phyloP scores from a whole-genome alignment of 2,113 vertebrate genomes.

The Tympanuchus pallidicinctus region DNA sequence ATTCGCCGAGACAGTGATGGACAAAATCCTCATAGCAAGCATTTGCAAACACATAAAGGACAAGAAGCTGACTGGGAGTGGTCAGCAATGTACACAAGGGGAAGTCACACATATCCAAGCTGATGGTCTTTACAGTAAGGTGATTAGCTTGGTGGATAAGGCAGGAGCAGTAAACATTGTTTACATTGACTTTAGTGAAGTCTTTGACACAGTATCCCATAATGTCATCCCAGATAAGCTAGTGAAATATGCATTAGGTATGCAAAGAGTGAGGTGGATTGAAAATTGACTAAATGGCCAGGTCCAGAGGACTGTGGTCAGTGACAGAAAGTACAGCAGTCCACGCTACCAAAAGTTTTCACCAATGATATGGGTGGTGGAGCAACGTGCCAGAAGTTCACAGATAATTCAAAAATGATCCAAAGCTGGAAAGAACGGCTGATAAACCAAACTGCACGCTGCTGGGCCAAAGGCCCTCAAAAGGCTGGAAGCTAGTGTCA shows the following conservation, averaged over 20 bases:
- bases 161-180: background rate
- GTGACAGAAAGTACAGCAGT: background rate
- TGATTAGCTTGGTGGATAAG: background rate
- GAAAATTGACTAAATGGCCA: background rate
- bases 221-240: background rate
- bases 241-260: background rate
- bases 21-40: background rate
- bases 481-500: background rate
- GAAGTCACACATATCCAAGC: background rate
- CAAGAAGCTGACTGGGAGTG: background rate
- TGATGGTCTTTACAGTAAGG: background rate
- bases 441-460: background rate
- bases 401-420: too few relatives aligned
- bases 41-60: background rate
- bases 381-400: background rate
- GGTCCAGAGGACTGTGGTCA: background rate
- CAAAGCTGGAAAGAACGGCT: background rate
- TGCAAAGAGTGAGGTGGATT: background rate
- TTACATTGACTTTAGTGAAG: background rate
- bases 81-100: background rate
- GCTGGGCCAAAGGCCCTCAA: background rate
- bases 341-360: background rate
- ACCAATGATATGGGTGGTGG: background rate
- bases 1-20: background rate
- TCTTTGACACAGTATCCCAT: background rate